Evolutionary conservation across 2,113 vertebrate genomes (phyloP).

Genomic region (Etia nguti): DNA sequence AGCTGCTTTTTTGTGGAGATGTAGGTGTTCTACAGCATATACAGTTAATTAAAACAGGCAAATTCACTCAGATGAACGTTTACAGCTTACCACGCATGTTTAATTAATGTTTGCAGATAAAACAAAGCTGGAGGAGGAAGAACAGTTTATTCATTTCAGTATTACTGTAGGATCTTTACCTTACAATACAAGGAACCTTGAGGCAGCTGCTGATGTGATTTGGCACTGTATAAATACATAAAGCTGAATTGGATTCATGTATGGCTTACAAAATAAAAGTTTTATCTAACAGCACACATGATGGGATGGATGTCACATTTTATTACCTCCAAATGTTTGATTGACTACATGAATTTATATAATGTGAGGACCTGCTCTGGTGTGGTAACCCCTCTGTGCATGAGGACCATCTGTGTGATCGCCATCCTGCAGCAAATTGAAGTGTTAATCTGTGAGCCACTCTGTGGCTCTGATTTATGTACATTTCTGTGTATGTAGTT

Average conservation of each 20-base stretch:
- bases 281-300: background rate
- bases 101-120: background rate
- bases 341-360: rapidly evolving
- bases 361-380: background rate
- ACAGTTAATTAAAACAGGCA: background rate
- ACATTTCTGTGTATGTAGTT: background rate
- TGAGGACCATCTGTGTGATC: rapidly evolving
- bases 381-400: background rate
- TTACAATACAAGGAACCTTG: background rate
- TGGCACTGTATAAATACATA: background rate
- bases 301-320: background rate
- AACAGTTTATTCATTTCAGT: background rate
- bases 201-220: background rate
- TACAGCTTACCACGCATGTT: background rate
- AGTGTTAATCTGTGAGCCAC: background rate
- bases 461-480: background rate
- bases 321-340: background rate
- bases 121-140: background rate
- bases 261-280: background rate
- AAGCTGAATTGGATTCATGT: background rate
- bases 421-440: background rate
- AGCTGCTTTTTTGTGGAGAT: background rate
- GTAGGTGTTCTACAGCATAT: background rate
- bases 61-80: no score
- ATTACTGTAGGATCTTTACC: background rate